Base-by-base conservation (phyloP, 1,140 invertebrate genomes). In the Musca vetustissima region DNA sequence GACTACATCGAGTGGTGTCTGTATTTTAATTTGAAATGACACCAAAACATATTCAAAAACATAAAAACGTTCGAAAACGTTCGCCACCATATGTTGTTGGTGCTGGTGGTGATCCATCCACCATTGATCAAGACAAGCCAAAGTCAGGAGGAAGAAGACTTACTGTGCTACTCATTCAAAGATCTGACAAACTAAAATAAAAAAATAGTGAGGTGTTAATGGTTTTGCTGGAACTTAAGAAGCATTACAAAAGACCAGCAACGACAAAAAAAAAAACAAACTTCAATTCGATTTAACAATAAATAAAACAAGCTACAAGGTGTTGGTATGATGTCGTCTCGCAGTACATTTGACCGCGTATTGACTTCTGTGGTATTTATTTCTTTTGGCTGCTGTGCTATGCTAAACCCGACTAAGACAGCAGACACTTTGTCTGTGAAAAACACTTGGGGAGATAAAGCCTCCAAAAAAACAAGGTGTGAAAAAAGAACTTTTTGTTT, bases 11-110 rank as follows among this genome's bases (percentile, higher is more conserved):
- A 59, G 55, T 28, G 28, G 36, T 43, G 11, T 6, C 17, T 43
- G 57, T 61, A 61, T 61, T 61, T 61, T 61, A 61, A 61, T 61
- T 61, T 61, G 57, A 61, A 61, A 61, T 61, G 57, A 61, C 57
- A 61, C 15, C 25, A 57, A 59, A 17, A 32, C 14, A n/a, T 36
- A 61, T 36, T 61, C 57, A 61, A 36, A 52, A 22, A 61, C 4
- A 43, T 8, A 43, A 43, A 7, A 43, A 43, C n/a, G n/a, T n/a
- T n/a, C n/a, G n/a, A 8, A 52, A 52, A n/a, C n/a, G n/a, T n/a
- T n/a, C n/a, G 28, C 28, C 6, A 11, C 4, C n/a, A n/a, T n/a
- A n/a, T n/a, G n/a, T 8, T 2, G 9, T 19, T 36, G 36, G 28
- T 61, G 9, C 19, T 61, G 28, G 8, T 17, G 19, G 17, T 61